A percentile compares a stretch with the other conserved stretches of the same genome.
Evolutionary conservation across 2,113 vertebrate species (phyloP).

Genomic region (Notiomystis cincta): DNA sequence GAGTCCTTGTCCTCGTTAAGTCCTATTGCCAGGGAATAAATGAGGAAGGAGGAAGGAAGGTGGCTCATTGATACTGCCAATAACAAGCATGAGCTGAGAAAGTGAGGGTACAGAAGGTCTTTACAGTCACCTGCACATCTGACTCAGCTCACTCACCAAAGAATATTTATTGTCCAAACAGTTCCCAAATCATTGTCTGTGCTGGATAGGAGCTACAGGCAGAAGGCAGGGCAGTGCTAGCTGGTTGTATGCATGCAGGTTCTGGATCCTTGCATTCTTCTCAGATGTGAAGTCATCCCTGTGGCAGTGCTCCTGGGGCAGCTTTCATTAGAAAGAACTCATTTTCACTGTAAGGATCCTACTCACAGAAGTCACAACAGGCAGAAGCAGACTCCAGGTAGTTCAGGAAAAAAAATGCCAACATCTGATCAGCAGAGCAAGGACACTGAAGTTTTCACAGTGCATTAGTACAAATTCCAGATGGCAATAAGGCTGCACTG

Average conservation of each 20-base stretch:
- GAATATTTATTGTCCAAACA: neutral
- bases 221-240: neutral
- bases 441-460: neutral
- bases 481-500: neutral
- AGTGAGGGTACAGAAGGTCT: neutral
- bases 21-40: neutral
- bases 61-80: neutral
- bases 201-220: neutral
- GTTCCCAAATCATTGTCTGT: neutral
- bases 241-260: neutral
- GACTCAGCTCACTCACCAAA: neutral
- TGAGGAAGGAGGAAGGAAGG: neutral
- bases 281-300: neutral
- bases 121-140: neutral
- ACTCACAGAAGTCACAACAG: neutral
- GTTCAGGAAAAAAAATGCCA: neutral
- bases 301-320: neutral
- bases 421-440: neutral
- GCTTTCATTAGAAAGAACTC: neutral
- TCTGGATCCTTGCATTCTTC: constrained; percentile 16
- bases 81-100: neutral
- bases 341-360: neutral
- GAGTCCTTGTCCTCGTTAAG: neutral
- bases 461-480: neutral
- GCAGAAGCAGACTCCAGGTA: neutral